Evolutionary conservation across 2,113 vertebrate species (phyloP).

Genomic region (Indicator indicator): DNA sequence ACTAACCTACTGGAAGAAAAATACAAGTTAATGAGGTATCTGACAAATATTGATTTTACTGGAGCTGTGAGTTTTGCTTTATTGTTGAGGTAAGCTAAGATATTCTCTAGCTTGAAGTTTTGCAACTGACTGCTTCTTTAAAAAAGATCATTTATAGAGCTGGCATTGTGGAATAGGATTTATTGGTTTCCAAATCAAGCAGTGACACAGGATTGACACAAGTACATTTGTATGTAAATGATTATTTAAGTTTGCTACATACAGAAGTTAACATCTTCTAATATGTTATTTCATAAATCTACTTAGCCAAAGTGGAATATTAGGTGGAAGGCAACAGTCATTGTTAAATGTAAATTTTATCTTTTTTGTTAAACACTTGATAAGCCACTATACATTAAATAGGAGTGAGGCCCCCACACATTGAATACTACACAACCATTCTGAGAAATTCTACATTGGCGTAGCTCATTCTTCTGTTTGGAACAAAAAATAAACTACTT

Average conservation of each 20-base stretch:
- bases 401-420: not conserved
- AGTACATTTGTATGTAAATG: not conserved
- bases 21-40: not conserved
- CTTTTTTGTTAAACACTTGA: not conserved
- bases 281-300: not conserved
- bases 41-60: not conserved
- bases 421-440: not conserved
- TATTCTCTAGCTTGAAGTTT: not conserved
- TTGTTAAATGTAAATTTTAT: not conserved
- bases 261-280: not conserved
- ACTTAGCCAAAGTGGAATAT: not conserved
- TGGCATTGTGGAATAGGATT: not conserved
- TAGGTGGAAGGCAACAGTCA: not conserved
- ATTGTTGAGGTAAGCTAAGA: not conserved
- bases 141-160: not conserved
- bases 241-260: not conserved
- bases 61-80: not conserved
- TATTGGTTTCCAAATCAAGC: not conserved
- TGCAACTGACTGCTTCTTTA: not conserved
- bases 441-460: not conserved
- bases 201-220: not conserved
- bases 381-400: not conserved
- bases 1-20: not conserved
- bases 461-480: not conserved
- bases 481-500: not conserved